These are phyloP conservation scores for Drosophila tani DNA, from an alignment of 1,140 invertebrate genomes.

Conservation along the genomic window DNA sequence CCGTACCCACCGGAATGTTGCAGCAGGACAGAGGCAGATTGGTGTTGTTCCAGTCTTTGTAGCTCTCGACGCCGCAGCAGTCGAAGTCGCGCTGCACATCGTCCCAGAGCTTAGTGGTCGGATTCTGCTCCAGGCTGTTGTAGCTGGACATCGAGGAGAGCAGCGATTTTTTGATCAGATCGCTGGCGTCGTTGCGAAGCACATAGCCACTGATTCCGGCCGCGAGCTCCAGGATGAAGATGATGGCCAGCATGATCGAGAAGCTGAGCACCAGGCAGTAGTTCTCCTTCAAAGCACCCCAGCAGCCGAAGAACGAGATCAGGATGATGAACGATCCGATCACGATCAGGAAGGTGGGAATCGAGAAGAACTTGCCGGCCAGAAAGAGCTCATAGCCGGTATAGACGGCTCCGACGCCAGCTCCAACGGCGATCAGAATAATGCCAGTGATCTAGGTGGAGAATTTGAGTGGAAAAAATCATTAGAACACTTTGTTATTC, in stretches of 20 bases:
- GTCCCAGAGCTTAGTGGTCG: constrained; percentile 87
- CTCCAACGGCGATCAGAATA: constrained; percentile 89
- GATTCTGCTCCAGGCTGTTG: constrained; percentile 74
- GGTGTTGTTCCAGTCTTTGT: constrained; percentile 87
- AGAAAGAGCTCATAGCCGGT: constrained; percentile 89
- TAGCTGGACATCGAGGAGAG: constrained; percentile 86
- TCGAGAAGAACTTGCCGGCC: constrained; percentile 87
- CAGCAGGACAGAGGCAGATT: constrained; percentile 89
- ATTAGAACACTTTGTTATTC: background rate
- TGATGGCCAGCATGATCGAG: constrained; percentile 89
- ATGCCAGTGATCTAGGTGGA: constrained; percentile 89
- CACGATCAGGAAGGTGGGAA: constrained; percentile 92
- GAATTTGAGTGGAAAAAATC: background rate
- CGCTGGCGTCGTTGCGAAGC: constrained; percentile 87
- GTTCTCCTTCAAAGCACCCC: constrained; percentile 93
- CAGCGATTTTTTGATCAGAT: constrained; percentile 86
- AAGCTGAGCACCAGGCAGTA: constrained; percentile 93
- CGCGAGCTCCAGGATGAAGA: constrained; percentile 93
- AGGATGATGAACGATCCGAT: constrained; percentile 92
- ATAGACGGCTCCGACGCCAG: constrained; percentile 88
- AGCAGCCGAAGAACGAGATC: constrained; percentile 94
- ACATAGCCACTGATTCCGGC: constrained; percentile 93
- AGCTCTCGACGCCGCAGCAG: constrained; percentile 89
- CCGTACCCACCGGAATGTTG: constrained; percentile 80
- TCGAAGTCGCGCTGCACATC: constrained; percentile 88